Evolutionary conservation across 2,113 vertebrate species (phyloP), one percentile per base, ranked within the genome.

Genomic region (Coturnix japonica): DNA sequence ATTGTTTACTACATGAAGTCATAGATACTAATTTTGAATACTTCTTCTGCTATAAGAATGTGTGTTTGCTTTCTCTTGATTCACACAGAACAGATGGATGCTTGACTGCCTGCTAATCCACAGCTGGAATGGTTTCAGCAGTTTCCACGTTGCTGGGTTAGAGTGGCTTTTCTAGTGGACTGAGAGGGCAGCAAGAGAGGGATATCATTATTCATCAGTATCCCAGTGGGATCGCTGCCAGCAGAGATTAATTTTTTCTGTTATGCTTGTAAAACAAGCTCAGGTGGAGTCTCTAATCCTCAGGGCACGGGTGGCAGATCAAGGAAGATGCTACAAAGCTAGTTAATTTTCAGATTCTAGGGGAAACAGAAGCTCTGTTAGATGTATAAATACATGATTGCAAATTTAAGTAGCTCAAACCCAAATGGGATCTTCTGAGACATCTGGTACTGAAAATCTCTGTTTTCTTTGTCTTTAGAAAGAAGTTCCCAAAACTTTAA

Each of bases 211-310:
- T 98, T 98, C 98, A 98, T 98, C 98, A 98, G 98, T 97, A 97
- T 98, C 98, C 98, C 98, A 97, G 97, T 97, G 98, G 98, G 97
- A 98, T 97, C 60, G 16, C 97, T 98, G 98, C 98, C 98, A 98
- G 98, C 97, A 98, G 97, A 98, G 98, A 98, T 98, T 98, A 98
- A 98, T 98, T 98, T 98, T 98, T 98, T 98, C 98, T 98, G 98
- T 98, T 98, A 98, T 98, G 97, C 97, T 98, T 98, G 97, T 98
- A 98, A 98, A 98, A 98, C 98, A 98, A 98, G 98, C 98, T 98
- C 98, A 98, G 98, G 98, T 98, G 98, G 98, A 98, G 96, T 98
- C 97, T 98, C 96, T 98, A 98, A 98, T 98, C 98, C 98, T 98
- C 94, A 93, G 98, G 98, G 98, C 97, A 98, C 97, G 98, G 98